Evolutionary conservation across 1,140 invertebrate genomes (phyloP).

Genomic region (Sitodiplosis mosellana): DNA sequence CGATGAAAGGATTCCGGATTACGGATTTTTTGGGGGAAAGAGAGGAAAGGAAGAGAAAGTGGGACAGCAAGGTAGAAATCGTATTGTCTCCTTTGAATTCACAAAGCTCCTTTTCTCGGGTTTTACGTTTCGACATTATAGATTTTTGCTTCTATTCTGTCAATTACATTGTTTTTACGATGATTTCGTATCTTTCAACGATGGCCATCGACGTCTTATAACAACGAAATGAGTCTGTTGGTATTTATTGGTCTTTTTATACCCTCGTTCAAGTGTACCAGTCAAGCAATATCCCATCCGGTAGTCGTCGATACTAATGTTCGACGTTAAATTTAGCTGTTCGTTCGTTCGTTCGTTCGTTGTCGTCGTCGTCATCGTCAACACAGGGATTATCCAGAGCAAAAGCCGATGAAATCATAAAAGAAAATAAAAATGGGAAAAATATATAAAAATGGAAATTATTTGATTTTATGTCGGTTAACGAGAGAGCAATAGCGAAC

Average conservation of each 20-base stretch:
- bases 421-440: neutral
- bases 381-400: too few relatives aligned
- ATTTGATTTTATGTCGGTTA: neutral
- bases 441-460: neutral
- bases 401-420: conserved; percentile 4
- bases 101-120: too few relatives aligned
- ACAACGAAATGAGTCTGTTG: conserved; percentile 75
- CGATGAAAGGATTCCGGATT: too few relatives aligned
- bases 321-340: conserved; percentile 55
- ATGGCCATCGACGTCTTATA: conserved; percentile 38
- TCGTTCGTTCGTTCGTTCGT: neutral
- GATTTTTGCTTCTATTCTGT: too few relatives aligned
- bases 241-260: conserved; percentile 51
- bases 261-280: conserved; percentile 63
- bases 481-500: neutral
- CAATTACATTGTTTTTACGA: too few relatives aligned
- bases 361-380: too few relatives aligned
- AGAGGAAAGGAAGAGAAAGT: too few relatives aligned
- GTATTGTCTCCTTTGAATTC: too few relatives aligned
- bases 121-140: too few relatives aligned
- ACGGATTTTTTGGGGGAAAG: too few relatives aligned
- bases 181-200: neutral
- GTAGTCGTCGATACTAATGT: conserved; percentile 32
- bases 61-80: too few relatives aligned
- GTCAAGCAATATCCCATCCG: conserved; percentile 46